Conservation (phyloP, 2,113 vertebrate species). For the Callopanchax toddi region DNA sequence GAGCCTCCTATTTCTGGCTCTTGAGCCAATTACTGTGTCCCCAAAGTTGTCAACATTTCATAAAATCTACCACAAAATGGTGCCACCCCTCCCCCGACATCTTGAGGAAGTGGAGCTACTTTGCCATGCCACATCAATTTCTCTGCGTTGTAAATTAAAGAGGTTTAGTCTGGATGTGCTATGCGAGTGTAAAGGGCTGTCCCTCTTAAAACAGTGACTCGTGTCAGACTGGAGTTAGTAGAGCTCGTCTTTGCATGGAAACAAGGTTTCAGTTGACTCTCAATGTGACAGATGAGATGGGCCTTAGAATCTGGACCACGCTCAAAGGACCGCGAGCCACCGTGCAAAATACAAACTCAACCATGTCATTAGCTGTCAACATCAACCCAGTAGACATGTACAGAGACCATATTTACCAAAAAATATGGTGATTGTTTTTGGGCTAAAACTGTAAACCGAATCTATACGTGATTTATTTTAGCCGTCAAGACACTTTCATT, state of each 20-base stretch:
- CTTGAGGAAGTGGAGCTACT: no score
- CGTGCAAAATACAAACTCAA: neutral
- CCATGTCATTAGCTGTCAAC: neutral
- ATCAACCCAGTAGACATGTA: neutral
- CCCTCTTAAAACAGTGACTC: neutral
- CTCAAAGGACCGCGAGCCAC: neutral
- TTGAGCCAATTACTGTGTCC: no score
- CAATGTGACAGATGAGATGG: conserved; percentile 10
- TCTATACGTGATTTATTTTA: neutral
- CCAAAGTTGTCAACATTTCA: no score
- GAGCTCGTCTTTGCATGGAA: conserved; percentile 5
- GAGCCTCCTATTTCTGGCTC: no score
- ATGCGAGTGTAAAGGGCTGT: neutral
- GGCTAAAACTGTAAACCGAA: neutral
- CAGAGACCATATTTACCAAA: neutral
- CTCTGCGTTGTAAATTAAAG: neutral
- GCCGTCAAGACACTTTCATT: neutral
- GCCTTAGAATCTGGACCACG: conserved; percentile 3
- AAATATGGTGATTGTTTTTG: no score
- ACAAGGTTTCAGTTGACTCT: conserved; percentile 2
- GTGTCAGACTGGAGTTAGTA: conserved; percentile 1
- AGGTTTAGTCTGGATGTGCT: neutral
- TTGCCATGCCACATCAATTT: neutral
- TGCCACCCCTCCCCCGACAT: no score
- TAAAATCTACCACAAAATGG: no score